Evolutionary conservation across 2,113 vertebrate species (phyloP).

Genomic region (Trachemys scripta): DNA sequence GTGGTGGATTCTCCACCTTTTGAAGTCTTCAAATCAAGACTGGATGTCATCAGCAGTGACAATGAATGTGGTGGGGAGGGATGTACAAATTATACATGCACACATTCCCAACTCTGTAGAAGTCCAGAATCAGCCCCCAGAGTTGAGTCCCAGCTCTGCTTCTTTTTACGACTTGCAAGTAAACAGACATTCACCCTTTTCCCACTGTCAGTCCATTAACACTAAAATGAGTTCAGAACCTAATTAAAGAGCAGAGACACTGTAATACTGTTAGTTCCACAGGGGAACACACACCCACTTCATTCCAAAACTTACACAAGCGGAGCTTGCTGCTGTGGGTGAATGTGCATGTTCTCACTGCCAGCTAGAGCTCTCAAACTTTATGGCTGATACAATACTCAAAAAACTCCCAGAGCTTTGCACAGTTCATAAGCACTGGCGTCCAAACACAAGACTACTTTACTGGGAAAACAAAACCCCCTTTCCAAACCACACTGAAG

Average conservation of each 20-base stretch:
- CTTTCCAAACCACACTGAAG: conserved; percentile 35
- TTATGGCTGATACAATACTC: not conserved
- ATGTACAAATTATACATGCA: not conserved
- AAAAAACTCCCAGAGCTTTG: not conserved
- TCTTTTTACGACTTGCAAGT: not conserved
- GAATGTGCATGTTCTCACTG: not conserved
- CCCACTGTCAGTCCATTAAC: not conserved
- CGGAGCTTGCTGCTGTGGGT: not conserved
- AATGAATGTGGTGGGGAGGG: not conserved
- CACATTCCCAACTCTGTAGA: not conserved
- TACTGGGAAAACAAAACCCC: conserved; percentile 2
- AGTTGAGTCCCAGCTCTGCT: not conserved
- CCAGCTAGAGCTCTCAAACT: not conserved
- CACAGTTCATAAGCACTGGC: not conserved
- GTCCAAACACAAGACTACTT: conserved; percentile 4
- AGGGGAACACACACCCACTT: not conserved
- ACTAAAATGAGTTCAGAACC: not conserved
- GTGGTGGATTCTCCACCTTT: not conserved
- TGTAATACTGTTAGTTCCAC: not conserved
- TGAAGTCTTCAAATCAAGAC: not conserved
- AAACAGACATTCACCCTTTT: not conserved
- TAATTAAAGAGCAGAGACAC: not conserved
- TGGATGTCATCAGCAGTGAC: not conserved
- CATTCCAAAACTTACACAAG: not conserved
- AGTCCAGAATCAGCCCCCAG: not conserved